Conservation (phyloP, 1,140 invertebrate genomes). For the Brachionus manjavacas region DNA sequence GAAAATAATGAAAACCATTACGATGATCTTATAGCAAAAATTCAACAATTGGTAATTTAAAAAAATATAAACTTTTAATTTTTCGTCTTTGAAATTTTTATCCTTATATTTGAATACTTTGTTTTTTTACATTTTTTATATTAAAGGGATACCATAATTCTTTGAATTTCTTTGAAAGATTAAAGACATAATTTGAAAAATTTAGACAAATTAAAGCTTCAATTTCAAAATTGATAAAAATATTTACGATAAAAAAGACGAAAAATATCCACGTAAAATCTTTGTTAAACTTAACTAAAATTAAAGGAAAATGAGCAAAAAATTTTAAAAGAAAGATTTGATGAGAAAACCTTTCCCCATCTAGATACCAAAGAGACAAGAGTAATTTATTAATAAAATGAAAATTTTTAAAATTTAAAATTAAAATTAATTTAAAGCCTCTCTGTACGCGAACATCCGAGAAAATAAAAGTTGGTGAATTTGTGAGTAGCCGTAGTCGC, state of each 20-base stretch:
- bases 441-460: too few relatives aligned
- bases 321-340: too few relatives aligned
- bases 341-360: too few relatives aligned
- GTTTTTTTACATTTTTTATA: background rate
- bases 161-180: background rate
- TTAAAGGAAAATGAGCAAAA: too few relatives aligned
- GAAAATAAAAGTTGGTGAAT: too few relatives aligned
- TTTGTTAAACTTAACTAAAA: too few relatives aligned
- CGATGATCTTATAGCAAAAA: background rate
- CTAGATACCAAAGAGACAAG: background rate
- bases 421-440: too few relatives aligned
- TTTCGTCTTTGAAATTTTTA: background rate
- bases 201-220: too few relatives aligned
- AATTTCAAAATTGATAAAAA: too few relatives aligned
- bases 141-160: background rate
- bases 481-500: background rate
- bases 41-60: background rate
- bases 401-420: background rate
- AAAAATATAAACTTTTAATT: background rate
- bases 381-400: background rate
- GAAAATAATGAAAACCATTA: background rate
- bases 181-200: too few relatives aligned
- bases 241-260: too few relatives aligned
- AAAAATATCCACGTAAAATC: too few relatives aligned
- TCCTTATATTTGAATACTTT: background rate